Conservation (phyloP, 2,797 vertebrate species). For the Gymnothorax javanicus region DNA sequence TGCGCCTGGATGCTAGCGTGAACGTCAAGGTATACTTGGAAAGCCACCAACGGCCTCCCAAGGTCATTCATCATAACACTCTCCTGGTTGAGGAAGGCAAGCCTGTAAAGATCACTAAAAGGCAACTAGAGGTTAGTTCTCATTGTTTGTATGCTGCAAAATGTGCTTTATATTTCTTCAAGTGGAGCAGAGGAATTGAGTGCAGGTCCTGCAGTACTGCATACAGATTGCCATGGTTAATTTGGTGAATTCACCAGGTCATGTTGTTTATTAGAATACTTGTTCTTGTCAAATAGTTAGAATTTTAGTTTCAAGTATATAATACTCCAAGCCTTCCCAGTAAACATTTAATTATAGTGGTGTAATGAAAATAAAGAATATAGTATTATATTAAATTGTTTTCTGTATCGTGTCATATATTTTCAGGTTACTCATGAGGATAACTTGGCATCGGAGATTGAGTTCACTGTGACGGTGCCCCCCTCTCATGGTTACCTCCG, state of each 20-base stretch:
- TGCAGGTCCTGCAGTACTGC: background rate
- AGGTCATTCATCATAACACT: conserved; percentile 67
- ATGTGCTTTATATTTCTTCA: background rate
- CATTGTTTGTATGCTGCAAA: background rate
- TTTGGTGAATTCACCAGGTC: background rate
- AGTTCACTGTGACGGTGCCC: conserved; percentile 73
- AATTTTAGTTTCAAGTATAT: background rate
- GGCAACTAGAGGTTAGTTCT: conserved; percentile 77
- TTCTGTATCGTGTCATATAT: background rate
- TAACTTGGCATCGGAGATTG: conserved; percentile 80
- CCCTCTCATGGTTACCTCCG: conserved; percentile 79
- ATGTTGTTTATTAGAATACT: background rate
- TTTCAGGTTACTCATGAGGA: conserved; percentile 82
- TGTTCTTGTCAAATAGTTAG: background rate
- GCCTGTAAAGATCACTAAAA: conserved; percentile 78
- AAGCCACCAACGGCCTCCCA: conserved; percentile 77
- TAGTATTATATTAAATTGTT: background rate
- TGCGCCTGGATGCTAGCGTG: conserved; percentile 62
- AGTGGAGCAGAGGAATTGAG: background rate
- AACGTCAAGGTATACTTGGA: conserved; percentile 79
- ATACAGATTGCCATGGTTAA: background rate
- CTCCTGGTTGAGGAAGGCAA: conserved; percentile 88
- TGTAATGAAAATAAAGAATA: background rate
- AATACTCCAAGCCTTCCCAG: background rate
- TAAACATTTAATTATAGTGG: background rate